phyloP scores from a whole-genome alignment of 2,797 vertebrate genomes.

The Sparus aurata region DNA sequence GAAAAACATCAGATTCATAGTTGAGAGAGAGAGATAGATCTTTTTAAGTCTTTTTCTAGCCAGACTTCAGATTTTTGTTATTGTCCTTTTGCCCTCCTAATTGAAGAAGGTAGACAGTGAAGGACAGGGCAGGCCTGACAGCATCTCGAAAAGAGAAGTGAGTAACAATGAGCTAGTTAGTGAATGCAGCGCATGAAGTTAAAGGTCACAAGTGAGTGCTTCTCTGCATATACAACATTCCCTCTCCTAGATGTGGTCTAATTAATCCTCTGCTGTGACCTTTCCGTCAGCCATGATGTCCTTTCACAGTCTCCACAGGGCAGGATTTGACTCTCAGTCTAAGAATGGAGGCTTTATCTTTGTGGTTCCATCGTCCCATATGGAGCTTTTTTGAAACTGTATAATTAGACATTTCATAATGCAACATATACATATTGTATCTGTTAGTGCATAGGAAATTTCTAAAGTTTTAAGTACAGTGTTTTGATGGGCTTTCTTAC shows the following conservation, averaged over 20 bases:
- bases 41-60: not conserved
- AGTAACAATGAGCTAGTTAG: not conserved
- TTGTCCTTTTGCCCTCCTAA: not conserved
- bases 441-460: not conserved
- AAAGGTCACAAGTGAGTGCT: constrained; percentile 45
- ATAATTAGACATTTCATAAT: not conserved
- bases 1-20: not conserved
- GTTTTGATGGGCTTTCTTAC: not conserved
- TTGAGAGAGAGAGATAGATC: not conserved
- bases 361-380: not conserved
- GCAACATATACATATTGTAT: not conserved
- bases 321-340: not conserved
- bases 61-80: not conserved
- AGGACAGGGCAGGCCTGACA: not conserved
- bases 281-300: constrained; percentile 45
- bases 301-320: constrained; percentile 26
- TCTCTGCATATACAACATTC: constrained; percentile 8
- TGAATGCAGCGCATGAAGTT: constrained; percentile 14
- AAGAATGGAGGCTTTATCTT: not conserved
- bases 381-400: not conserved
- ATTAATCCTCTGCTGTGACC: constrained; percentile 62
- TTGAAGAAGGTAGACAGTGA: not conserved
- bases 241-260: constrained; percentile 26
- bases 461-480: not conserved
- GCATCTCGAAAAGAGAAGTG: constrained; percentile 9